Conservation (phyloP, 2,113 vertebrate genomes). For the Serranochromis macrocephalus region DNA sequence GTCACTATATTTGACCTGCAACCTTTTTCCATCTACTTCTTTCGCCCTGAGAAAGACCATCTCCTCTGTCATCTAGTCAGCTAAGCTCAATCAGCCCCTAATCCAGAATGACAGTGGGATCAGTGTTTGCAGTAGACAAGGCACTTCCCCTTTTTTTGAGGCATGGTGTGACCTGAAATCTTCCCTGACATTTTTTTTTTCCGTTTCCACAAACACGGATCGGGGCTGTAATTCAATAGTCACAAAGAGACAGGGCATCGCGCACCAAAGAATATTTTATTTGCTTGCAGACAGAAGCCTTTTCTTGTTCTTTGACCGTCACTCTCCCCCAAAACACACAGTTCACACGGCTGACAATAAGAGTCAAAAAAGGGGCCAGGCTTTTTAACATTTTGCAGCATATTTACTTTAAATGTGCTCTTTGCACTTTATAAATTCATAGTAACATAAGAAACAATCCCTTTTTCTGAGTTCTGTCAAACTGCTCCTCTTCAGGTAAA, state of each 20-base stretch:
- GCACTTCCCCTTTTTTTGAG: slow-evolving; percentile 32
- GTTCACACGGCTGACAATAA: slow-evolving; percentile 11
- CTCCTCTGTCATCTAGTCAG: slow-evolving; percentile 50
- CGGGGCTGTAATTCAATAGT: slow-evolving; percentile 59
- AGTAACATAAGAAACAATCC: neutral
- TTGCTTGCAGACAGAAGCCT: slow-evolving; percentile 31
- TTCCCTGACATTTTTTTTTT: slow-evolving; percentile 49
- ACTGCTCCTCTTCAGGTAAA: neutral
- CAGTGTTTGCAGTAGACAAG: slow-evolving; percentile 42
- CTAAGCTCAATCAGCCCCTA: slow-evolving; percentile 45
- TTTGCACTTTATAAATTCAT: neutral
- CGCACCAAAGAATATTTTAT: slow-evolving; percentile 39
- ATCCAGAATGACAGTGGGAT: slow-evolving; percentile 46
- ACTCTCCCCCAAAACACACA: slow-evolving; percentile 7
- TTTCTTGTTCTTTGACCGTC: slow-evolving; percentile 33
- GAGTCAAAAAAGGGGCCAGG: neutral
- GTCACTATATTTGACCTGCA: neutral
- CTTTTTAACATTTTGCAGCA: neutral
- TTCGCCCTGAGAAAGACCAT: slow-evolving; percentile 37
- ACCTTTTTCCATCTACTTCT: neutral
- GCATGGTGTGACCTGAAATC: slow-evolving; percentile 53
- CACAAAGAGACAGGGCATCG: slow-evolving; percentile 35
- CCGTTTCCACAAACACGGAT: slow-evolving; percentile 17
- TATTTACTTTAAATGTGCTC: neutral
- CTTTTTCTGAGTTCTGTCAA: neutral